phyloP scores from a whole-genome alignment of 2,888 invertebrate species.

The Kryphioiulus occultus region DNA sequence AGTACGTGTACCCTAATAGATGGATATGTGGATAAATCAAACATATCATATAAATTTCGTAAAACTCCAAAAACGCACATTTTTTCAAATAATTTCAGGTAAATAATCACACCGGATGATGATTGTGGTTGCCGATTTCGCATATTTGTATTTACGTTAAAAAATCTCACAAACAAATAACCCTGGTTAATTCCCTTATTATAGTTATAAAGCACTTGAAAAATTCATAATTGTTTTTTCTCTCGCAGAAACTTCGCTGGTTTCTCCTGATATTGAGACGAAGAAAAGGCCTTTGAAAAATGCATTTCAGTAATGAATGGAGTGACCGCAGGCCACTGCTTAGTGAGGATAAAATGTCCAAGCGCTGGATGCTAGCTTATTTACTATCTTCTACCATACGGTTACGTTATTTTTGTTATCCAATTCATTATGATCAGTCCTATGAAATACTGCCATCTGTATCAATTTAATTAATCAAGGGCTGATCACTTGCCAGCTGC shows the following conservation, averaged over 20 bases:
- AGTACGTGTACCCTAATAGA: too few species aligned
- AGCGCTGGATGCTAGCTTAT: not conserved
- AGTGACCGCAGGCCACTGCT: not conserved
- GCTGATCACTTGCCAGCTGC: not conserved
- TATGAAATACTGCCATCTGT: not conserved
- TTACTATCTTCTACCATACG: not conserved
- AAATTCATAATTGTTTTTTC: not conserved
- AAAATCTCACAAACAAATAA: too few species aligned
- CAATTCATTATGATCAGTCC: not conserved
- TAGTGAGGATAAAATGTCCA: not conserved
- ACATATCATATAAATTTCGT: too few species aligned
- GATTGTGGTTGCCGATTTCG: too few species aligned
- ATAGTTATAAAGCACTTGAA: too few species aligned
- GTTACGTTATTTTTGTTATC: not conserved
- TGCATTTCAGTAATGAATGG: not conserved
- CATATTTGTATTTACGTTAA: too few species aligned
- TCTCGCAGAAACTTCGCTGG: not conserved
- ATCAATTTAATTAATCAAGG: constrained; percentile 1
- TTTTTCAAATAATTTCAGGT: too few species aligned
- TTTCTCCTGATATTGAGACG: not conserved
- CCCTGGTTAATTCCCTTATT: too few species aligned
- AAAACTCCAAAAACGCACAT: too few species aligned
- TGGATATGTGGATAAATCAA: too few species aligned
- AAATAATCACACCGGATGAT: too few species aligned
- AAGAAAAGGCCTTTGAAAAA: not conserved